Evolutionary conservation across 2,797 vertebrate genomes (phyloP).

Genomic region (Brachyrhaphis roseni): DNA sequence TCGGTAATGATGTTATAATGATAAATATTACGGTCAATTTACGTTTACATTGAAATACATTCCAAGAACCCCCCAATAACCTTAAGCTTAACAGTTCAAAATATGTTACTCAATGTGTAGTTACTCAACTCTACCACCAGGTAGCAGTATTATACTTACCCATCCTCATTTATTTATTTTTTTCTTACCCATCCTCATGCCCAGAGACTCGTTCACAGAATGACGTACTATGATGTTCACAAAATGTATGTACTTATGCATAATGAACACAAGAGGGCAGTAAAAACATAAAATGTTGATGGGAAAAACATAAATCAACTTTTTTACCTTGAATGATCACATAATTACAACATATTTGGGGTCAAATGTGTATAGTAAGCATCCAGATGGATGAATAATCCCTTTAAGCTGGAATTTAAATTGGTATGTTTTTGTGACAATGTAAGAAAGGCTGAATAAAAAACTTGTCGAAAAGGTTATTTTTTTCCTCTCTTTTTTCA

Average conservation of each 20-base stretch:
- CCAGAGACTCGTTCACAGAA: neutral
- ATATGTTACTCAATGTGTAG: neutral
- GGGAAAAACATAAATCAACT: neutral
- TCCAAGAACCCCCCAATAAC: neutral
- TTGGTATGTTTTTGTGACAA: neutral
- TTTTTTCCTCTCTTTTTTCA: neutral
- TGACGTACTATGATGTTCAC: neutral
- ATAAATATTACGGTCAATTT: neutral
- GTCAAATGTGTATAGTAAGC: neutral
- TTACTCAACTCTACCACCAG: neutral
- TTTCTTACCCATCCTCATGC: neutral
- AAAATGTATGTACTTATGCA: neutral
- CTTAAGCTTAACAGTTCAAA: neutral
- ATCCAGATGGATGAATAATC: neutral
- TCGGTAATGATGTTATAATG: neutral
- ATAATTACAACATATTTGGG: neutral
- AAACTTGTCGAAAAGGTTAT: neutral
- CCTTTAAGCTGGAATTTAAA: neutral
- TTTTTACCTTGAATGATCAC: neutral
- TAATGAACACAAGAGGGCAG: neutral
- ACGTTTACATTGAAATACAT: neutral
- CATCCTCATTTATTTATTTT: too few relatives aligned
- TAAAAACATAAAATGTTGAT: neutral
- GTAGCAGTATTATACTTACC: neutral
- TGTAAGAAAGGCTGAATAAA: neutral